Evolutionary conservation across 2,888 invertebrate species (phyloP).

Genomic region (Brachyptera risi): DNA sequence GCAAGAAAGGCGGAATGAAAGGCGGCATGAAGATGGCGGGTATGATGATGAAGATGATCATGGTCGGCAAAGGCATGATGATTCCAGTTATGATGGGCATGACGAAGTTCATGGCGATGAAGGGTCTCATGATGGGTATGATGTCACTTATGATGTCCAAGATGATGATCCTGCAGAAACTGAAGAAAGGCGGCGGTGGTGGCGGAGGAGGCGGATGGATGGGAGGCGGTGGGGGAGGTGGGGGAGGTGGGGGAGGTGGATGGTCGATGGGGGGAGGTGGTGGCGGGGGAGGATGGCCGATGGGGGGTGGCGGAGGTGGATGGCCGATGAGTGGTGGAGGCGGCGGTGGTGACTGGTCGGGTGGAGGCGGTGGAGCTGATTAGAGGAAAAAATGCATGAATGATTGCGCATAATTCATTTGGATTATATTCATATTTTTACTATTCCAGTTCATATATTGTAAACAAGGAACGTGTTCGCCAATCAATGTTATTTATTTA

Average conservation of each 20-base stretch:
- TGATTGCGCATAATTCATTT: no score
- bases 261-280: constrained; percentile 1
- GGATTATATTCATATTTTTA: no score
- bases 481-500: no score
- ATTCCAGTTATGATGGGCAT: constrained; percentile 32
- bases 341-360: background rate
- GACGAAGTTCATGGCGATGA: constrained; percentile 28
- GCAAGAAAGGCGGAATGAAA: constrained; percentile 11
- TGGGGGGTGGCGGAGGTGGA: background rate
- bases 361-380: background rate
- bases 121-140: constrained; percentile 13
- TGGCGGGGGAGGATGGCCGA: constrained; percentile 10
- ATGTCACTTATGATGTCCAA: constrained; percentile 21
- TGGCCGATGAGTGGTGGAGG: constrained; percentile 7
- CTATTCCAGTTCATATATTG: no score
- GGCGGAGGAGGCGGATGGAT: constrained; percentile 5
- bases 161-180: constrained; percentile 18
- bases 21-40: constrained; percentile 24
- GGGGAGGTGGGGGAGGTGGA: background rate
- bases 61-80: constrained; percentile 31
- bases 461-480: no score
- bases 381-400: no score
- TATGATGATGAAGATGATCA: constrained; percentile 23
- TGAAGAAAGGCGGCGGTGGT: background rate
- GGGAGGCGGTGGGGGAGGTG: constrained; percentile 8